Conservation (phyloP, 2,797 vertebrate genomes). For the Manis javanica region DNA sequence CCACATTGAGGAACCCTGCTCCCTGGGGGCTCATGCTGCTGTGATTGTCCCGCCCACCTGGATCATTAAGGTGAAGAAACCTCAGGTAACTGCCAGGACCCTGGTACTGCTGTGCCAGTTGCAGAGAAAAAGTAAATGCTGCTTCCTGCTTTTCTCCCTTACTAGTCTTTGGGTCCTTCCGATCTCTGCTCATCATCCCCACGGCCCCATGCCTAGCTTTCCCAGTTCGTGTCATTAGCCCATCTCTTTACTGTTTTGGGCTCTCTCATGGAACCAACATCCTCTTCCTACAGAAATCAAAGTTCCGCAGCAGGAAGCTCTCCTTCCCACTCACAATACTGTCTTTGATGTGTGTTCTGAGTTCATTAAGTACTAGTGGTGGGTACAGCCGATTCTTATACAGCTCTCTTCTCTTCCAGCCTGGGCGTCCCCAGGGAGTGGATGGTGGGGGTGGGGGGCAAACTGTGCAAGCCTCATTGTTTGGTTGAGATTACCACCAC, state of each 20-base stretch:
- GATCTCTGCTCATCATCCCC: not conserved
- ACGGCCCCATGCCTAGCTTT: slow-evolving; percentile 62
- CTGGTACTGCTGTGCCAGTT: slow-evolving; percentile 79
- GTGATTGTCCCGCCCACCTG: slow-evolving; percentile 98
- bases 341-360: not conserved
- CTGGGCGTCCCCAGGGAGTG: not conserved
- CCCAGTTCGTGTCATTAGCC: slow-evolving; percentile 33
- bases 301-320: not conserved
- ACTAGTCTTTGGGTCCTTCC: slow-evolving; percentile 19
- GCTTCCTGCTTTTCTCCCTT: slow-evolving; percentile 43
- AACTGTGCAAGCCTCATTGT: not conserved
- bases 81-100: slow-evolving; percentile 94
- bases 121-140: slow-evolving; percentile 73
- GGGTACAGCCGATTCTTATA: not conserved
- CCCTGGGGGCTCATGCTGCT: slow-evolving; percentile 96
- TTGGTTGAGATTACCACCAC: not conserved
- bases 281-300: not conserved
- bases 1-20: slow-evolving; percentile 99
- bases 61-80: slow-evolving; percentile 99
- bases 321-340: not conserved
- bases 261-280: slow-evolving; percentile 51
- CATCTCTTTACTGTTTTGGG: not conserved
- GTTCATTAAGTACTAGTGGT: not conserved
- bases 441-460: not conserved
- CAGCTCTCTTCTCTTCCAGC: not conserved